Conservation (phyloP, 2,888 invertebrate genomes). For the Lottia gigantea region DNA sequence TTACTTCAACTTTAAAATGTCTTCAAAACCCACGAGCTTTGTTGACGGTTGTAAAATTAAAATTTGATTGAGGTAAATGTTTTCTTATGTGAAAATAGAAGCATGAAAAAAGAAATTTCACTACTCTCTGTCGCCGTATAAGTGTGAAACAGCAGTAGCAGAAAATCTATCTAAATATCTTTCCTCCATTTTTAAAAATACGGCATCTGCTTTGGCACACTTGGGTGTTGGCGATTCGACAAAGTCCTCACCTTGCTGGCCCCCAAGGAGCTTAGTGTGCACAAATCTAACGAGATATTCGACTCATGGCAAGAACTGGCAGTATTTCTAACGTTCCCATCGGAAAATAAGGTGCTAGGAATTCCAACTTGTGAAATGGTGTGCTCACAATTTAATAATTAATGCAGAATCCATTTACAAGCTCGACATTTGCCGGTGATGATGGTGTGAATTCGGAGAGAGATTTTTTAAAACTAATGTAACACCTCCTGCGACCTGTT, state of each 20-base stretch:
- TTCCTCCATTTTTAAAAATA: background rate
- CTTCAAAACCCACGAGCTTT: too few species aligned
- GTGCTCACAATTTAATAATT: conserved; percentile 9
- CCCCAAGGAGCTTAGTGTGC: background rate
- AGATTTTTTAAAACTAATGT: conserved; percentile 2
- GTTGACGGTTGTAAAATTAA: too few species aligned
- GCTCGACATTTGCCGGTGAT: conserved; percentile 2
- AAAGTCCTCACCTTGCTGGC: background rate
- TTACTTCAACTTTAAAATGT: too few species aligned
- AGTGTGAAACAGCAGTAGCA: background rate
- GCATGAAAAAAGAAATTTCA: too few species aligned
- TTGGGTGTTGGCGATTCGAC: conserved; percentile 4
- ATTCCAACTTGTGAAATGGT: conserved; percentile 4
- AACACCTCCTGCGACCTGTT: background rate
- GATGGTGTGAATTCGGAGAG: background rate
- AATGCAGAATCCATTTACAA: conserved; percentile 10
- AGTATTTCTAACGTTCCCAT: conserved; percentile 2
- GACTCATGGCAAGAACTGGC: background rate
- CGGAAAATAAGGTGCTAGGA: conserved; percentile 6
- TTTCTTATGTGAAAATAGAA: too few species aligned
- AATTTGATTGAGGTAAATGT: too few species aligned
- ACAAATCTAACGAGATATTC: conserved; percentile 8
- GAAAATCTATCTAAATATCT: conserved; percentile 7
- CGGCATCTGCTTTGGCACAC: conserved; percentile 7
- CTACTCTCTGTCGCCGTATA: background rate